These are phyloP conservation scores for Corvus cornix DNA, from an alignment of 2,113 vertebrate genomes.

Conservation along the genomic window DNA sequence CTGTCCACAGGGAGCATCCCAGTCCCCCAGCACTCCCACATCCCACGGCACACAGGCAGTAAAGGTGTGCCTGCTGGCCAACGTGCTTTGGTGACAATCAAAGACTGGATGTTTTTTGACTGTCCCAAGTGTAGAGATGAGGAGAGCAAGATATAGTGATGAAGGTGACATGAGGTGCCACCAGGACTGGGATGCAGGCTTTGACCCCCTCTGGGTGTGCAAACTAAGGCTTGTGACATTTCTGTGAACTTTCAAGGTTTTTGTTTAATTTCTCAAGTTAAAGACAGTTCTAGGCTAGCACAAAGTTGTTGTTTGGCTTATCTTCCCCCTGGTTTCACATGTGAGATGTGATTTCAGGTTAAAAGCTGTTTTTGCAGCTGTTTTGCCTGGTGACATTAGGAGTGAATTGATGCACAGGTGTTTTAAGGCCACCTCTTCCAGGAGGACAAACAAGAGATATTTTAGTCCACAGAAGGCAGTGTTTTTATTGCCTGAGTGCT, in stretches of 20 bases:
- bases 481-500: not conserved
- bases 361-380: not conserved
- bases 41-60: rapidly evolving
- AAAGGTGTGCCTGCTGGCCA: not conserved
- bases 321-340: not conserved
- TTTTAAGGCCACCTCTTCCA: not conserved
- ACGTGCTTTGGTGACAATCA: rapidly evolving
- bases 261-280: not conserved
- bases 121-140: not conserved
- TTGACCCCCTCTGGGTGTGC: not conserved
- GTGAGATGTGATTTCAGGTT: not conserved
- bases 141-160: not conserved
- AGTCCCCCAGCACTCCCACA: rapidly evolving
- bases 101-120: not conserved
- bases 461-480: not conserved
- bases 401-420: not conserved
- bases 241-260: not conserved
- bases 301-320: not conserved
- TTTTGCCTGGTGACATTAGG: not conserved
- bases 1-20: not conserved
- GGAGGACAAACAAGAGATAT: not conserved
- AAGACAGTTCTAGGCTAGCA: not conserved
- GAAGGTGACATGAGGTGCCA: not conserved
- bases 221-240: not conserved
- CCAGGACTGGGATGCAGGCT: not conserved